Conservation (phyloP, 2,888 invertebrate species). For the Lepidocyrtinus sp. region DNA sequence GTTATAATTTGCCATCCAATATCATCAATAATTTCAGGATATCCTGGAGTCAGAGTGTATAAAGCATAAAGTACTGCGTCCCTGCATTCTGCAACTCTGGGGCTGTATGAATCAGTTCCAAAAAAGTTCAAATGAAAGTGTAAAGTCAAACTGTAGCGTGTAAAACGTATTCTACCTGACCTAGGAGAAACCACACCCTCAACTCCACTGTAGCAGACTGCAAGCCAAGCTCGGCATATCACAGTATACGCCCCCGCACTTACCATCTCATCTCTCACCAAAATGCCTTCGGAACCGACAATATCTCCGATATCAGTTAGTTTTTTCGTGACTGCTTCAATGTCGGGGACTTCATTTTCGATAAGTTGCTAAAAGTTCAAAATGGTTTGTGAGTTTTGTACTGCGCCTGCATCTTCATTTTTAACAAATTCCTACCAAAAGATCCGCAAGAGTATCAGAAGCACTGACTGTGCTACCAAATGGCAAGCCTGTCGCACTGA, state of each 20-base stretch:
- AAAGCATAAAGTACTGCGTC: slow-evolving; percentile 56
- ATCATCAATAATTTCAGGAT: slow-evolving; percentile 59
- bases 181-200: slow-evolving; percentile 21
- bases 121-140: neutral
- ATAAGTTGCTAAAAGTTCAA: too few relatives aligned
- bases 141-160: neutral
- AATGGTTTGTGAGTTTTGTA: too few relatives aligned
- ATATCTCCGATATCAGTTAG: slow-evolving; percentile 22
- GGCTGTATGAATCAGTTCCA: slow-evolving; percentile 18
- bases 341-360: too few relatives aligned
- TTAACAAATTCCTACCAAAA: too few relatives aligned
- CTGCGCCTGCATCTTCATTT: too few relatives aligned
- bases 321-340: neutral
- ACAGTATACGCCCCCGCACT: slow-evolving; percentile 45
- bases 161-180: too few relatives aligned
- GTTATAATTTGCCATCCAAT: slow-evolving; percentile 58
- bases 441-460: too few relatives aligned
- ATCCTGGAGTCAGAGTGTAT: slow-evolving; percentile 56
- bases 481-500: too few relatives aligned
- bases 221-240: slow-evolving; percentile 52
- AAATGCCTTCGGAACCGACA: slow-evolving; percentile 39
- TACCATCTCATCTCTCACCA: slow-evolving; percentile 41
- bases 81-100: slow-evolving; percentile 39
- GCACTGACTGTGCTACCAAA: too few relatives aligned
- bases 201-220: slow-evolving; percentile 56